A percentile compares a stretch with the other conserved stretches of the same genome.
Conservation (phyloP, 2,113 vertebrate species). For the Dicaeum eximium region DNA sequence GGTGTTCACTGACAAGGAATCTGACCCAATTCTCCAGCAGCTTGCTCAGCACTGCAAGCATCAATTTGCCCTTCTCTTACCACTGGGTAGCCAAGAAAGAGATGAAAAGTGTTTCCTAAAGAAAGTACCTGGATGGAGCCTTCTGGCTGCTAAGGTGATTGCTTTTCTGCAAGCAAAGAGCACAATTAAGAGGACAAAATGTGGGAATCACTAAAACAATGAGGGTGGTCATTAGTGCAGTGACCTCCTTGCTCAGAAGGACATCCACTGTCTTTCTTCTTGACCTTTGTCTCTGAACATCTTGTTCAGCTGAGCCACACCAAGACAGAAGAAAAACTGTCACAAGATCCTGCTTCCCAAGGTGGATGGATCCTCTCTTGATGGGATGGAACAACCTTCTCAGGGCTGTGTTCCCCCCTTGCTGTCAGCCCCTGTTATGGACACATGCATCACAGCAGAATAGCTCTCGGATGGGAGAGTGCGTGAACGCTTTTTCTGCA, state of each 20-base stretch:
- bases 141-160: background rate
- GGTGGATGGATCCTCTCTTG: background rate
- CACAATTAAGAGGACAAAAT: background rate
- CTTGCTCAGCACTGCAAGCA: background rate
- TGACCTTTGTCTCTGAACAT: background rate
- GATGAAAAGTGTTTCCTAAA: background rate
- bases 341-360: background rate
- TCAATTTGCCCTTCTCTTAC: background rate
- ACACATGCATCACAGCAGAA: fast-evolving
- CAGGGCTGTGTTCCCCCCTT: fast-evolving
- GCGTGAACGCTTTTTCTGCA: fast-evolving
- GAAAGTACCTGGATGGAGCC: background rate
- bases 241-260: background rate
- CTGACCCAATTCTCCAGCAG: background rate
- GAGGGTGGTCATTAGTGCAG: background rate
- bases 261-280: background rate
- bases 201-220: background rate
- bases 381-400: background rate
- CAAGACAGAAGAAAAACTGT: background rate
- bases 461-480: background rate
- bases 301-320: background rate
- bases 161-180: background rate
- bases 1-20: background rate
- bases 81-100: background rate
- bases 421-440: background rate